phyloP scores from a whole-genome alignment of 2,113 vertebrate species.

The Trichomycterus rosablanca region DNA sequence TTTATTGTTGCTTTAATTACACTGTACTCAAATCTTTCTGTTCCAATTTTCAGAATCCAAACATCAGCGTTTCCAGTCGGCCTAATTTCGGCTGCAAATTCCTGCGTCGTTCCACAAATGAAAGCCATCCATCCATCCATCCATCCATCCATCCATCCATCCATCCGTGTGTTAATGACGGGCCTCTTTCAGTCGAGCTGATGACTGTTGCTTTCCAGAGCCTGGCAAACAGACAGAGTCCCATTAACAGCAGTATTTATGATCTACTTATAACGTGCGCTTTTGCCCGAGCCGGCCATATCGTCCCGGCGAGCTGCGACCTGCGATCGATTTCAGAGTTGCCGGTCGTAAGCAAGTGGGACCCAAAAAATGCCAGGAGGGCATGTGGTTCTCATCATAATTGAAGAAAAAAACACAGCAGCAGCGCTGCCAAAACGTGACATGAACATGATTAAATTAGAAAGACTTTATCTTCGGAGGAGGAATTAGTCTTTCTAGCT shows the following conservation, averaged over 20 bases:
- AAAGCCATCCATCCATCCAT: constrained; percentile 51
- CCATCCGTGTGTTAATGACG: constrained; percentile 49
- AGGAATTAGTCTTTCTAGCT: constrained; percentile 33
- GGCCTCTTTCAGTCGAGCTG: constrained; percentile 39
- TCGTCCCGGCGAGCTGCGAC: constrained; percentile 28
- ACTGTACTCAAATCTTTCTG: too few relatives aligned
- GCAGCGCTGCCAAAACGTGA: constrained; percentile 19
- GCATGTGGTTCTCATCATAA: constrained; percentile 44
- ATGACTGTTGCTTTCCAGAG: constrained; percentile 45
- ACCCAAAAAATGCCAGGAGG: constrained; percentile 27
- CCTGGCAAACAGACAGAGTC: constrained; percentile 28
- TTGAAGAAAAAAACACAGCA: constrained; percentile 28
- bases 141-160: too few relatives aligned
- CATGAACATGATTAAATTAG: constrained; percentile 24
- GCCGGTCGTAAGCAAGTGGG: constrained; percentile 28
- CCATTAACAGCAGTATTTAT: constrained; percentile 41
- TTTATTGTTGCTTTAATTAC: too few relatives aligned
- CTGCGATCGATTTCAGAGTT: constrained; percentile 20
- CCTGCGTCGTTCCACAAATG: constrained; percentile 41
- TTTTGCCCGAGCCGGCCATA: constrained; percentile 30
- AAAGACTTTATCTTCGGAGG: constrained; percentile 12
- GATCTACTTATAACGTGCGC: constrained; percentile 31
- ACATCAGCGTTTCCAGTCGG: too few relatives aligned
- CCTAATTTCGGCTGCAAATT: constrained; percentile 35
- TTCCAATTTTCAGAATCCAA: too few relatives aligned